Conservation (phyloP, 2,797 vertebrate genomes). For the Pyrrhura leucotis region DNA sequence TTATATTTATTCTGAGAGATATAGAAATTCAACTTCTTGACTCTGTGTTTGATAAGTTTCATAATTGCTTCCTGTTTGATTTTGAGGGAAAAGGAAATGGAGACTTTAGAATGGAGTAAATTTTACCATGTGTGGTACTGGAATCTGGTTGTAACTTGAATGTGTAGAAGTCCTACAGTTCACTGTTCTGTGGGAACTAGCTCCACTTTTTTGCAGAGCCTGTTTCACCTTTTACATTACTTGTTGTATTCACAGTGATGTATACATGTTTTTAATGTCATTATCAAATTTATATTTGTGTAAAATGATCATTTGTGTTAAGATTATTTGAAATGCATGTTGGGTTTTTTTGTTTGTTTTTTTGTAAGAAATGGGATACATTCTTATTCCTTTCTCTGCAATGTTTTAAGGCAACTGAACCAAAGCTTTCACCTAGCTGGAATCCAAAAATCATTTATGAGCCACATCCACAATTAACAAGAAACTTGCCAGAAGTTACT, state of each 20-base stretch:
- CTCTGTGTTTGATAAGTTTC: not conserved
- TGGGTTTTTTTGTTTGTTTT: not conserved
- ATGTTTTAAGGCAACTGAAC: conserved; percentile 88
- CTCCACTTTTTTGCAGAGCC: not conserved
- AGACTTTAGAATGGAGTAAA: not conserved
- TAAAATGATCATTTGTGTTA: not conserved
- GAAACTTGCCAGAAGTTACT: conserved; percentile 85
- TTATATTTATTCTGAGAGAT: not conserved
- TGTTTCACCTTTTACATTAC: not conserved
- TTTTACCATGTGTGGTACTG: not conserved
- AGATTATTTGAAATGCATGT: not conserved
- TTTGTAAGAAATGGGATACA: not conserved
- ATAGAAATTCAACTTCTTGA: not conserved
- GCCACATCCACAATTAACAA: conserved; percentile 95
- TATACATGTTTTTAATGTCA: not conserved
- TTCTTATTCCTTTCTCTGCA: conserved; percentile 39
- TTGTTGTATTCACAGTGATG: not conserved
- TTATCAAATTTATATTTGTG: not conserved
- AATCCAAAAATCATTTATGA: conserved; percentile 97
- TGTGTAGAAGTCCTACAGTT: not conserved
- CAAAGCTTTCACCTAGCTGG: conserved; percentile 98
- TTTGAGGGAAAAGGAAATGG: not conserved
- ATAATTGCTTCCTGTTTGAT: not conserved
- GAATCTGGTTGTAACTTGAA: not conserved
- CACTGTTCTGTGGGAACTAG: not conserved